Percentiles rank a stretch among this genome's conserved stretches.
These are phyloP conservation scores for Heterotilapia buettikoferi DNA, from an alignment of 2,113 vertebrate genomes.

Conservation along the genomic window DNA sequence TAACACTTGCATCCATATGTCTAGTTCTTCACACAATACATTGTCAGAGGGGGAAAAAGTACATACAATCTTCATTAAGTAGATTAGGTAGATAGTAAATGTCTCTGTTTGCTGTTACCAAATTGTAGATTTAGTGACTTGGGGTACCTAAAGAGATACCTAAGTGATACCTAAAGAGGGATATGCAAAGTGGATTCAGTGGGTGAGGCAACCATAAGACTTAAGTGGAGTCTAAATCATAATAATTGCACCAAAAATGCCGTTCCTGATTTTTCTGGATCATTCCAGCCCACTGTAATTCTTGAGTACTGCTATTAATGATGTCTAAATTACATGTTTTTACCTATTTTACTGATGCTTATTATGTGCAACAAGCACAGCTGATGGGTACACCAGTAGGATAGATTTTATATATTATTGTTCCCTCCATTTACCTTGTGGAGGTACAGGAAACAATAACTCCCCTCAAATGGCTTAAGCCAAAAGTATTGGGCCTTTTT, in stretches of 20 bases:
- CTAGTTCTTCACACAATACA: background rate
- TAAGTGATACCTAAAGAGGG: background rate
- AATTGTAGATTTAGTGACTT: background rate
- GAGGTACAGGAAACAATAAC: background rate
- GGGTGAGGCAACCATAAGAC: background rate
- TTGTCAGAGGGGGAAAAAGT: background rate
- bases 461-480: background rate
- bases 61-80: background rate
- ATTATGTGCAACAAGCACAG: background rate
- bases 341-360: background rate
- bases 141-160: no score
- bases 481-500: background rate
- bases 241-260: background rate
- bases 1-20: slow-evolving; percentile 27
- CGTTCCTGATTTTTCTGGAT: background rate
- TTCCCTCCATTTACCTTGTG: background rate
- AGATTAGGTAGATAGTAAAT: background rate
- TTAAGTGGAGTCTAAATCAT: background rate
- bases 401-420: background rate
- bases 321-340: background rate
- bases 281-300: background rate
- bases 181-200: background rate
- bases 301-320: background rate
- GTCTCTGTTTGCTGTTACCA: background rate
- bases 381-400: background rate